phyloP scores from a whole-genome alignment of 1,140 invertebrate genomes.

The Eriosoma lanigerum region DNA sequence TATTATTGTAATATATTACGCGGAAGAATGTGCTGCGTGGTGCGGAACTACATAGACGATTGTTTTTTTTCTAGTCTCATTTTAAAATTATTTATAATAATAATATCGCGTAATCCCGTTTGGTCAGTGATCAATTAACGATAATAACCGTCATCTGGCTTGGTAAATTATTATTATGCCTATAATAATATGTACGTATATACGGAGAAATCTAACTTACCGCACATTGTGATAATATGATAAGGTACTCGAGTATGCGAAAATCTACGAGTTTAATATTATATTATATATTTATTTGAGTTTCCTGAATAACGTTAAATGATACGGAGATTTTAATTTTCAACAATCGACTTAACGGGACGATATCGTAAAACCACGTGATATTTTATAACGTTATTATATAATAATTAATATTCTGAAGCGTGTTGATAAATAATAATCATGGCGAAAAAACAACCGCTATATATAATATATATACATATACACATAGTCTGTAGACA shows the following conservation, averaged over 20 bases:
- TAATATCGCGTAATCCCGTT: conserved; percentile 13
- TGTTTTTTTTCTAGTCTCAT: not conserved
- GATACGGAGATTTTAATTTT: conserved; percentile 10
- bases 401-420: too few relatives aligned
- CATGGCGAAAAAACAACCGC: not conserved
- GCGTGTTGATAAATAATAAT: not conserved
- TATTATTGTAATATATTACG: not conserved
- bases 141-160: not conserved
- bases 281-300: not conserved
- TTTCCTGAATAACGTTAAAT: conserved; percentile 12
- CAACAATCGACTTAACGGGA: not conserved
- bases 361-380: not conserved
- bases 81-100: not conserved
- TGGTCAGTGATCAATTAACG: not conserved
- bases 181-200: not conserved
- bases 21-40: not conserved
- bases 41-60: not conserved
- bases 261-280: too few relatives aligned
- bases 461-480: not conserved
- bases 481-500: too few relatives aligned
- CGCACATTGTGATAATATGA: too few relatives aligned
- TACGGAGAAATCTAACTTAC: too few relatives aligned
- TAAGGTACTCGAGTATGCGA: too few relatives aligned
- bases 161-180: not conserved
- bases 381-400: not conserved